A percentile compares a stretch with the other conserved stretches of the same genome.
phyloP scores from a whole-genome alignment of 2,888 invertebrate species.

The Diarsia mendica region DNA sequence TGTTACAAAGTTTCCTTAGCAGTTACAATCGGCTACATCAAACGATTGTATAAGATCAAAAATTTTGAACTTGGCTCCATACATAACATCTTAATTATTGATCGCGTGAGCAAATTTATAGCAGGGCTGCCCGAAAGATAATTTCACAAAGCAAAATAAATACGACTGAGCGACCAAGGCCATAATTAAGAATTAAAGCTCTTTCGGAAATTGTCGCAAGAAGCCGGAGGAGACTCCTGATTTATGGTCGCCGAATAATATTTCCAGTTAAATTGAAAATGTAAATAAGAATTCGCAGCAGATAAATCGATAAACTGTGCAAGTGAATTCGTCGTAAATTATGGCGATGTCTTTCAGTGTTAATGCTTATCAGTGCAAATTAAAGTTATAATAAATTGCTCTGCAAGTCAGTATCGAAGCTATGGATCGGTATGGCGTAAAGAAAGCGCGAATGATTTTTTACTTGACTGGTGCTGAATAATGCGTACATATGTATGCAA shows the following conservation, averaged over 20 bases:
- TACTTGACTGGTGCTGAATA: conserved; percentile 43
- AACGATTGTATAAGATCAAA: conserved; percentile 43
- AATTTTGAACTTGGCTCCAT: conserved; percentile 60
- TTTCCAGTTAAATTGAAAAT: conserved; percentile 83
- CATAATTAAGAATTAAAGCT: conserved; percentile 88
- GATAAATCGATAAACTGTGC: conserved; percentile 77
- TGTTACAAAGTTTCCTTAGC: conserved; percentile 2
- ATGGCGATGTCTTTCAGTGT: conserved; percentile 48
- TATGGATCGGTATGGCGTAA: conserved; percentile 41
- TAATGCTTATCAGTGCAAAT: conserved; percentile 64
- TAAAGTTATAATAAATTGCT: conserved; percentile 56
- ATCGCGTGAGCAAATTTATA: conserved; percentile 82
- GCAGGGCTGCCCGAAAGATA: conserved; percentile 73
- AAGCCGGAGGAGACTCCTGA: conserved; percentile 77
- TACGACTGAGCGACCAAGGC: conserved; percentile 79
- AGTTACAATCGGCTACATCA: conserved; percentile 54
- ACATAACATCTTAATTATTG: conserved; percentile 81
- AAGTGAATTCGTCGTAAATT: conserved; percentile 69
- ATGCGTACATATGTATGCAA: conserved; percentile 69
- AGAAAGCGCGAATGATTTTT: conserved; percentile 23
- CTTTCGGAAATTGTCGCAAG: conserved; percentile 83
- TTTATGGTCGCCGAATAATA: conserved; percentile 82
- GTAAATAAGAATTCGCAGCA: conserved; percentile 76
- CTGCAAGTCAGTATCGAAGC: conserved; percentile 25
- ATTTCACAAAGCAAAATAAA: conserved; percentile 85